Evolutionary conservation across 1,140 invertebrate species (phyloP).

Genomic region (Pogonomyrmex californicus): DNA sequence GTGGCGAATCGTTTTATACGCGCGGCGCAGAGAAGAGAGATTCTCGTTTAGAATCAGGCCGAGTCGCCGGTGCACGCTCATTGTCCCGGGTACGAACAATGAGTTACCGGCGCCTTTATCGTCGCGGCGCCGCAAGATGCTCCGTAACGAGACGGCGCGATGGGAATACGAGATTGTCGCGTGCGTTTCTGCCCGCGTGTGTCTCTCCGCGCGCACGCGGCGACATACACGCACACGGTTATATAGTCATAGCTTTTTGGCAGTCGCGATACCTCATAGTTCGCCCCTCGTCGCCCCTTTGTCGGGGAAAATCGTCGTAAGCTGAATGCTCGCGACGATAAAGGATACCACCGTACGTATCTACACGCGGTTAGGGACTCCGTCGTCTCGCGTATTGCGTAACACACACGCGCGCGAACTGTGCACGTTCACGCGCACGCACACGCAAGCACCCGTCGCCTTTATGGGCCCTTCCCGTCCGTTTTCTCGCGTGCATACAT

Average conservation of each 20-base stretch:
- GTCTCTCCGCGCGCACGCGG: neutral
- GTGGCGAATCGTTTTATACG: slow-evolving; percentile 44
- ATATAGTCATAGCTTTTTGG: slow-evolving; percentile 69
- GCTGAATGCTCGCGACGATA: slow-evolving; percentile 71
- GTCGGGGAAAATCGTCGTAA: slow-evolving; percentile 69
- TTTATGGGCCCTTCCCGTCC: slow-evolving; percentile 6
- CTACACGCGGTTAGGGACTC: slow-evolving; percentile 37
- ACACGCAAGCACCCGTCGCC: slow-evolving; percentile 8
- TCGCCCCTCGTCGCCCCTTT: slow-evolving; percentile 65
- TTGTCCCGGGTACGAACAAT: slow-evolving; percentile 66
- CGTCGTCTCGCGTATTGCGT: slow-evolving; percentile 55
- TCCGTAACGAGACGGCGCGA: slow-evolving; percentile 61
- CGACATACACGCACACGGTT: too few species aligned
- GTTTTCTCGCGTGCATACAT: neutral
- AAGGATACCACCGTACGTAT: slow-evolving; percentile 57
- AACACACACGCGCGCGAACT: slow-evolving; percentile 25
- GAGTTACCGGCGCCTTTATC: slow-evolving; percentile 68
- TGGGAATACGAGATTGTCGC: slow-evolving; percentile 63
- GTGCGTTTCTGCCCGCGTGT: slow-evolving; percentile 46
- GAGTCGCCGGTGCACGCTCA: slow-evolving; percentile 51
- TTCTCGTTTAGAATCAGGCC: slow-evolving; percentile 57
- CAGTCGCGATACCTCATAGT: slow-evolving; percentile 68
- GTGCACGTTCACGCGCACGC: slow-evolving; percentile 4
- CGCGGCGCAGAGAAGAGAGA: slow-evolving; percentile 5
- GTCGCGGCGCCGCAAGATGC: slow-evolving; percentile 63